A percentile compares a stretch with the other conserved stretches of the same genome.
Evolutionary conservation across 2,888 invertebrate genomes (phyloP).

Genomic region (Hydraecia micacea): DNA sequence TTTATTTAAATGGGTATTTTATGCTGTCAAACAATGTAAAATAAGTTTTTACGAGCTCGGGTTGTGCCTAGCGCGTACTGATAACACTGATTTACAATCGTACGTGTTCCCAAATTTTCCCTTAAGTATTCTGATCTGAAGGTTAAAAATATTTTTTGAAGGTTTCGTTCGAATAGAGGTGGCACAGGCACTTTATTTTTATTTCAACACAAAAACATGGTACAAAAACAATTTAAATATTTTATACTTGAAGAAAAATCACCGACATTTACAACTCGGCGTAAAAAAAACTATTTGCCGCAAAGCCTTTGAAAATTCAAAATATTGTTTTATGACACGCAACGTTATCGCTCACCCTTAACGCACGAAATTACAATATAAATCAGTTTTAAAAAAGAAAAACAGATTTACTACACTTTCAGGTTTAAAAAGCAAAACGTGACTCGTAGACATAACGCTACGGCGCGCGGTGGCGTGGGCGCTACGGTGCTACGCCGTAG

Average conservation of each 20-base stretch:
- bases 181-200: not conserved
- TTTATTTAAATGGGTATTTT: conserved; percentile 12
- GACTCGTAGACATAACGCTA: conserved; percentile 72
- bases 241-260: conserved; percentile 37
- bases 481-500: conserved; percentile 72
- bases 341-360: conserved; percentile 64
- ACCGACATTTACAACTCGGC: conserved; percentile 41
- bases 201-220: not conserved
- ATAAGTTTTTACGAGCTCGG: conserved; percentile 26
- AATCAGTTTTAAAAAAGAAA: conserved; percentile 67
- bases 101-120: conserved; percentile 46
- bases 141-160: conserved; percentile 22
- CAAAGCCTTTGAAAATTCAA: conserved; percentile 68
- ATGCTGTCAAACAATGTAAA: conserved; percentile 34
- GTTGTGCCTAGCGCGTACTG: conserved; percentile 27
- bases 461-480: conserved; percentile 57
- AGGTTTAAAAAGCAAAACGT: conserved; percentile 66
- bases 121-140: conserved; percentile 27
- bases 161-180: not conserved
- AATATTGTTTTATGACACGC: conserved; percentile 77
- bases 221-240: conserved; percentile 26
- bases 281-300: conserved; percentile 53
- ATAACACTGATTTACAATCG: conserved; percentile 54
- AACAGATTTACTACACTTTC: conserved; percentile 51
- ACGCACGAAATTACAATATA: conserved; percentile 64